Evolutionary conservation across 2,113 vertebrate species (phyloP), one percentile per base, ranked within the genome.

Genomic region (Pitta sordida): DNA sequence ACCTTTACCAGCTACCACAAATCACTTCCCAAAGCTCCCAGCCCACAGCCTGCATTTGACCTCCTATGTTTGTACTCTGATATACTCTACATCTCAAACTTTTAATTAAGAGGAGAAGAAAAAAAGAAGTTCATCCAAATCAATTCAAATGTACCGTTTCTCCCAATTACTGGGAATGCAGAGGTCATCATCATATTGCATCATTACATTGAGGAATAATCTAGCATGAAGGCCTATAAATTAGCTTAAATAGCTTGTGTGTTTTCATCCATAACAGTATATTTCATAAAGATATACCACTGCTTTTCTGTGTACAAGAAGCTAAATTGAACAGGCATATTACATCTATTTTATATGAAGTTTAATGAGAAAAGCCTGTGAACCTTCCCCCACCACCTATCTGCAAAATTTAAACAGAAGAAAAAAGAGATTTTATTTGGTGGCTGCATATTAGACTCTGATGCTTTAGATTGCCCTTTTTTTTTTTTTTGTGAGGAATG

Each of bases 191-290:
- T 94, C 86, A 71, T 56, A 92, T 44, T 85, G 83, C 86, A 96
- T 94, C 83, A 91, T 96, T 96, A 94, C 81, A 64, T 7, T 94
- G 86, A 94, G 44, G 70, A 95, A 96, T 94, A 95, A 96, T 95
- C 83, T 91, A 86, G 88, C 91, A 94, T 79, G 91, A 96, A 96
- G 81, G 89, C 70, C 80, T 91, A 95, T 96, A 95, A 96, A 95
- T 95, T 93, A 91, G 74, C 62, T 88, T 65, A 94, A 96, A 96
- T 87, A 91, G 94, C 83, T 86, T 90, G 74, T 86, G 89, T 56
- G 77, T 94, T 95, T 96, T 86, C 94, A 96, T 83, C 94, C 80
- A 44, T 94, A 94, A 73, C 70, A 90, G 76, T 18, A 6, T 93
- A 95, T 93, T 96, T 95, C 89, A 94, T 87, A 62, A 92, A 94